Evolutionary conservation across 2,888 invertebrate genomes (phyloP).

Genomic region (Melanchra persicariae): DNA sequence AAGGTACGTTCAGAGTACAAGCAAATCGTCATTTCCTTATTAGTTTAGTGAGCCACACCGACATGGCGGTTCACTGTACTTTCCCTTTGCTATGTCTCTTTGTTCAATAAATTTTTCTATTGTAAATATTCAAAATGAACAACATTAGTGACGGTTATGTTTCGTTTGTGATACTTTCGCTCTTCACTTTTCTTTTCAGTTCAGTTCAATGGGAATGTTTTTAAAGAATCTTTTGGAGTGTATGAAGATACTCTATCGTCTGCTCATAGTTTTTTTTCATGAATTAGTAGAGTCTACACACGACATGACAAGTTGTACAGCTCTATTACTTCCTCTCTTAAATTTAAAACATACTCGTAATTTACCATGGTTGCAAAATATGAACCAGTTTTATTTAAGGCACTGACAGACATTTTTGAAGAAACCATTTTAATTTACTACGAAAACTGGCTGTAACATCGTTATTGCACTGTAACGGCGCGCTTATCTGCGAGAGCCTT

Average conservation of each 20-base stretch:
- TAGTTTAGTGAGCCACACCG: constrained; percentile 60
- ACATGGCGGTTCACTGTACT: constrained; percentile 55
- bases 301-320: too few species aligned
- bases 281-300: too few species aligned
- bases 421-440: not conserved
- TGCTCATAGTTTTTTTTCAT: too few species aligned
- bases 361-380: too few species aligned
- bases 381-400: too few species aligned
- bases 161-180: constrained; percentile 48
- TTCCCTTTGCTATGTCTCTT: constrained; percentile 61
- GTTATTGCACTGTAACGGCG: not conserved
- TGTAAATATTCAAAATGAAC: constrained; percentile 51
- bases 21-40: constrained; percentile 69
- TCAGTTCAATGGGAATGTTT: constrained; percentile 12
- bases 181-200: constrained; percentile 41
- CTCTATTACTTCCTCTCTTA: too few species aligned
- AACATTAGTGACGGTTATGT: constrained; percentile 43
- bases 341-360: too few species aligned
- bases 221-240: not conserved
- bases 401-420: too few species aligned
- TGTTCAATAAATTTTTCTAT: constrained; percentile 55
- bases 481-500: not conserved
- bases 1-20: constrained; percentile 51
- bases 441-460: not conserved
- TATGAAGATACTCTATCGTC: not conserved